Conservation (phyloP, 1,140 invertebrate species). For the Subanguina moxae region DNA sequence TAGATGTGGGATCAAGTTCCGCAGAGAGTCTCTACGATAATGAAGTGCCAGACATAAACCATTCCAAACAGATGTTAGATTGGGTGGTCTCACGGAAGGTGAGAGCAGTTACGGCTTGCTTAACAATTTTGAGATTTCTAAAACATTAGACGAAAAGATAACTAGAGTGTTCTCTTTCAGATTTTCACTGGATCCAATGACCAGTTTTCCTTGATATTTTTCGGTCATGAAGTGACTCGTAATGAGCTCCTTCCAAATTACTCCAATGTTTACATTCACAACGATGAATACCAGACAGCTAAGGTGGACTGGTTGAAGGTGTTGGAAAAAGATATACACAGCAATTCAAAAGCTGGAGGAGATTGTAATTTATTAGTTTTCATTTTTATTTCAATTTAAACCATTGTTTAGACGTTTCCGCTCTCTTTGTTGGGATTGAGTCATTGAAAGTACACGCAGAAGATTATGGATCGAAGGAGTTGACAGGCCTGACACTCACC, state of each 20-base stretch:
- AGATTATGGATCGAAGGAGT: neutral
- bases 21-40: neutral
- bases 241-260: slow-evolving; percentile 15
- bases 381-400: slow-evolving; percentile 8
- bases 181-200: slow-evolving; percentile 30
- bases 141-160: no score
- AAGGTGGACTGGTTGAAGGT: slow-evolving; percentile 28
- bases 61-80: slow-evolving; percentile 24
- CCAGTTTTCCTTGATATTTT: slow-evolving; percentile 32
- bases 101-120: neutral
- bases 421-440: slow-evolving; percentile 30
- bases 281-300: slow-evolving; percentile 28
- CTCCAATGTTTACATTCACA: slow-evolving; percentile 32
- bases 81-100: slow-evolving; percentile 29
- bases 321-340: slow-evolving; percentile 26
- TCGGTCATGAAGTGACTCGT: slow-evolving; percentile 27
- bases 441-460: slow-evolving; percentile 28
- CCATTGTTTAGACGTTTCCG: slow-evolving; percentile 20
- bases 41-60: slow-evolving; percentile 9
- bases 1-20: slow-evolving; percentile 11
- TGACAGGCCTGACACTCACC: slow-evolving; percentile 18
- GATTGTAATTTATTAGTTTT: slow-evolving; percentile 26
- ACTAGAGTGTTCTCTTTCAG: neutral
- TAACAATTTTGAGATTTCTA: no score
- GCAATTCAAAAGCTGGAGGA: slow-evolving; percentile 24